Evolutionary conservation across 2,797 vertebrate species (phyloP).

Genomic region (Phaenicophaeus curvirostris): DNA sequence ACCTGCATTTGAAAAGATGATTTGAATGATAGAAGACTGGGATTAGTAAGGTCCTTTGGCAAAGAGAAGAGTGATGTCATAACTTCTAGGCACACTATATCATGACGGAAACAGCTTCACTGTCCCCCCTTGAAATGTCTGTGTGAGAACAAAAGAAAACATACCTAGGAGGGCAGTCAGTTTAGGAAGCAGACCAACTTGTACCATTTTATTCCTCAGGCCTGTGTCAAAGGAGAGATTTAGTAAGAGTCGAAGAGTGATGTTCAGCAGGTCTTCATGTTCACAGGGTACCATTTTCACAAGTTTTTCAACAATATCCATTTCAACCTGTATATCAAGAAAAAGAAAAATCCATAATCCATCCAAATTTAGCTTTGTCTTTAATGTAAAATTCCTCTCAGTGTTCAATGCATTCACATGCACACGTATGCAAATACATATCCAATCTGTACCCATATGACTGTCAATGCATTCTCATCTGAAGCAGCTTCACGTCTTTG

Average conservation of each 20-base stretch:
- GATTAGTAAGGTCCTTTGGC: neutral
- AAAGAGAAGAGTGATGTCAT: neutral
- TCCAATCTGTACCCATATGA: neutral
- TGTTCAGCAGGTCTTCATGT: conserved; percentile 87
- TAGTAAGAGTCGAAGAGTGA: conserved; percentile 87
- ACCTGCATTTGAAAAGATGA: neutral
- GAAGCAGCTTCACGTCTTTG: neutral
- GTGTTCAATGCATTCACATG: neutral
- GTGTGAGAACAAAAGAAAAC: neutral
- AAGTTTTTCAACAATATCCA: conserved; percentile 88
- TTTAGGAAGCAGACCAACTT: conserved; percentile 89
- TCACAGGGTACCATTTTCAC: conserved; percentile 89
- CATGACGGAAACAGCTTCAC: neutral
- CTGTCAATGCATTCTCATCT: neutral
- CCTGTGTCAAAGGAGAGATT: conserved; percentile 92
- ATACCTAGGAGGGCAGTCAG: conserved; percentile 89
- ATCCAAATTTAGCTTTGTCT: neutral
- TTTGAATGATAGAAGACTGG: neutral
- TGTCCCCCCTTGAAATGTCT: neutral
- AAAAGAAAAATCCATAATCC: neutral
- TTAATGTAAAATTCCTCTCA: neutral
- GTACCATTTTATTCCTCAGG: conserved; percentile 91
- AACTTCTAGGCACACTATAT: neutral
- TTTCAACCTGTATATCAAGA: conserved; percentile 81
- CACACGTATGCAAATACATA: neutral